phyloP scores from a whole-genome alignment of 2,888 invertebrate species.

The Coelinius sp. region DNA sequence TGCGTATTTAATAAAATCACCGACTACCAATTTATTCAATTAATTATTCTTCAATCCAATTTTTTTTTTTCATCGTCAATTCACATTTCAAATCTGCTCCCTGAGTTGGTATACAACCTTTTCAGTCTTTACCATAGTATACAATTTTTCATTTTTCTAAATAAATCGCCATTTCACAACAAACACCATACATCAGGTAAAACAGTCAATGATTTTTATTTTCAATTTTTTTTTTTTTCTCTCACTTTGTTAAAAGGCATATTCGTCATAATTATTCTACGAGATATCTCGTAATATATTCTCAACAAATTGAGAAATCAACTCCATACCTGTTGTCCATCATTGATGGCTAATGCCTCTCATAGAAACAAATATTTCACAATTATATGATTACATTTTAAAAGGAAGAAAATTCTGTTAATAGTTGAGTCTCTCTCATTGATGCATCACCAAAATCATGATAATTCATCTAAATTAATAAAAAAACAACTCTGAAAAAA shows the following conservation, averaged over 20 bases:
- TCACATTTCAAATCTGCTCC: constrained; percentile 59
- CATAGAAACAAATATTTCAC: background rate
- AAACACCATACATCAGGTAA: constrained; percentile 51
- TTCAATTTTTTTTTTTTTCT: constrained; percentile 34
- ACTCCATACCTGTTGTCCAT: background rate
- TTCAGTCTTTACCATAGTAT: constrained; percentile 64
- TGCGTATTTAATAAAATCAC: constrained; percentile 41
- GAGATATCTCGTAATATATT: background rate
- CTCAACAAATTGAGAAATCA: background rate
- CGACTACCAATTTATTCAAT: background rate
- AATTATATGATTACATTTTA: background rate
- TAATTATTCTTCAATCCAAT: constrained; percentile 46
- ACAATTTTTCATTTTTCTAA: constrained; percentile 40
- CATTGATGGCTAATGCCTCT: constrained; percentile 13
- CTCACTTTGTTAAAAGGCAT: constrained; percentile 52
- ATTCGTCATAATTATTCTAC: constrained; percentile 1
- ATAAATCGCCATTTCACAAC: constrained; percentile 47
- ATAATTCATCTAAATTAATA: background rate
- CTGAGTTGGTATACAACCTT: constrained; percentile 66
- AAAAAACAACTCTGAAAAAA: background rate
- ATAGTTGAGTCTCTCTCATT: background rate
- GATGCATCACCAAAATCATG: background rate
- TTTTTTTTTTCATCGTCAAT: constrained; percentile 49
- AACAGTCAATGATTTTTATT: constrained; percentile 47
- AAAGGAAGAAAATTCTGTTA: background rate